Evolutionary conservation across 2,888 invertebrate species (phyloP).

Genomic region (Agrypnus murinus): DNA sequence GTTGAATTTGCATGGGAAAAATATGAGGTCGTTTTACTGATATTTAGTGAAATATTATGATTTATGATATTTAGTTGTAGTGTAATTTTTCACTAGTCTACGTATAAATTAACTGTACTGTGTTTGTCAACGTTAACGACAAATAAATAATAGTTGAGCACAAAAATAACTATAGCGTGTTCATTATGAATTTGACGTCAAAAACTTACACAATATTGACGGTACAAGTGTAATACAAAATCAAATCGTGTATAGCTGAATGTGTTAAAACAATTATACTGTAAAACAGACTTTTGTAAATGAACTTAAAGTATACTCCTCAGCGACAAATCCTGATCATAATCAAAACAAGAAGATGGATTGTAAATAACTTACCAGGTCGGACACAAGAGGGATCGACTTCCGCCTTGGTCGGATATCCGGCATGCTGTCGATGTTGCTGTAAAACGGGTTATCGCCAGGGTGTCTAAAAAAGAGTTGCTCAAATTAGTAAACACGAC

Average conservation of each 20-base stretch:
- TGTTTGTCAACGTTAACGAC: neutral
- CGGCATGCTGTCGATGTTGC: constrained; percentile 99
- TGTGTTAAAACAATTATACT: no score
- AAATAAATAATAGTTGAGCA: constrained; percentile 3
- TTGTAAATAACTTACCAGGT: constrained; percentile 88
- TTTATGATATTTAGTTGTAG: no score
- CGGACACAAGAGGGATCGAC: constrained; percentile 98
- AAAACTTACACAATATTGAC: neutral
- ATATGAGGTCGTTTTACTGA: no score
- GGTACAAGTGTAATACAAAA: neutral
- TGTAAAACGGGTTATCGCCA: constrained; percentile 98
- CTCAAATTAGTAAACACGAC: constrained; percentile 23
- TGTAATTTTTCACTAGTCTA: no score
- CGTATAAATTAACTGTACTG: constrained; percentile 5
- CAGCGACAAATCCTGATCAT: constrained; percentile 25
- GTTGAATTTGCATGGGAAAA: no score
- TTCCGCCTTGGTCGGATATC: constrained; percentile 98
- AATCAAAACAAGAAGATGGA: constrained; percentile 23
- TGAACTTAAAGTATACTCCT: neutral
- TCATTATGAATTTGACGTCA: neutral
- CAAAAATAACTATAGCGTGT: constrained; percentile 10
- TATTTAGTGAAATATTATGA: no score
- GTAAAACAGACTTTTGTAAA: neutral
- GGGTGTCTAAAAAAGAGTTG: constrained; percentile 80
- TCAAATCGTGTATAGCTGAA: neutral